A percentile compares a stretch with the other conserved stretches of the same genome.
Conservation (phyloP, 2,797 vertebrate species). For the Acanthurus lineatus region DNA sequence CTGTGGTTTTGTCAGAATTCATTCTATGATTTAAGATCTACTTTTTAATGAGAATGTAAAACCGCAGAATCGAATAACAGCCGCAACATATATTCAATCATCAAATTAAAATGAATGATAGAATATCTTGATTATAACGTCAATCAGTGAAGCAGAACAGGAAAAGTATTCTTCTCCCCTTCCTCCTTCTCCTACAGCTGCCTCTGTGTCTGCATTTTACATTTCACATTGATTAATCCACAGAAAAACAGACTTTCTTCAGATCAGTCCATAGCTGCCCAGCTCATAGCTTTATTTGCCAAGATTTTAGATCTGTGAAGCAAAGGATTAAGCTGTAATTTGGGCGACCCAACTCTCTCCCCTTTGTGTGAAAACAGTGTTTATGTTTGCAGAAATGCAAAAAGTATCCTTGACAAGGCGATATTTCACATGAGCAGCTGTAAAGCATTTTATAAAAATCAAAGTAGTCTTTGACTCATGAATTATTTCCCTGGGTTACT, state of each 20-base stretch:
- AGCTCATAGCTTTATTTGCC: slow-evolving; percentile 22
- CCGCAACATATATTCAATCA: neutral
- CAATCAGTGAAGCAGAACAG: slow-evolving; percentile 9
- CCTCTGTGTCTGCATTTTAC: neutral
- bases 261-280: neutral
- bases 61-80: slow-evolving; percentile 13
- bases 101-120: slow-evolving; percentile 9
- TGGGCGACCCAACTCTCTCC: neutral
- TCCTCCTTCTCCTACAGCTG: neutral
- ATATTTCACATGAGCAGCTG: slow-evolving; percentile 56
- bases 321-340: neutral
- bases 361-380: slow-evolving; percentile 10
- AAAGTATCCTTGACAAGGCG: slow-evolving; percentile 47
- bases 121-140: slow-evolving; percentile 1
- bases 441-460: slow-evolving; percentile 58
- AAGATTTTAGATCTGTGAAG: slow-evolving; percentile 7
- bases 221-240: neutral
- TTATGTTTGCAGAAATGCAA: slow-evolving; percentile 40
- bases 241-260: slow-evolving; percentile 2
- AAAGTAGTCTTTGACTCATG: slow-evolving; percentile 69
- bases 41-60: slow-evolving; percentile 6
- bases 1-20: slow-evolving; percentile 19
- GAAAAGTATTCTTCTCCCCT: neutral
- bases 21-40: neutral
- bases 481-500: slow-evolving; percentile 80